A percentile compares a stretch with the other conserved stretches of the same genome.
phyloP scores from a whole-genome alignment of 2,113 vertebrate genomes.

The Osmerus mordax region DNA sequence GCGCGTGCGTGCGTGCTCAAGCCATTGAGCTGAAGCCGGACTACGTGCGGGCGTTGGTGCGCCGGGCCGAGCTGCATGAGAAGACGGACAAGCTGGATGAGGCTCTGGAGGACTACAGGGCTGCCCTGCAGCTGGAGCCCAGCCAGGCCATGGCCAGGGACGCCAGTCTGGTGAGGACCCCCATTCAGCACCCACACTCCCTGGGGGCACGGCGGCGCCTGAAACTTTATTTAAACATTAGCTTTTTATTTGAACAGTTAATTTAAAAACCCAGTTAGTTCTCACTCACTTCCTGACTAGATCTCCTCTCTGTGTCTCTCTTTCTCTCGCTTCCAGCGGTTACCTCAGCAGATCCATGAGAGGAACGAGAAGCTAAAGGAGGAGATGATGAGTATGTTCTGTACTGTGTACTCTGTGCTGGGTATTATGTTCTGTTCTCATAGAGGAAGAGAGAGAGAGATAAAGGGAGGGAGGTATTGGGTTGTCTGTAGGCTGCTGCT shows the following conservation, averaged over 20 bases:
- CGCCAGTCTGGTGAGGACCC: constrained; percentile 81
- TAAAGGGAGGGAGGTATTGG: too few species aligned
- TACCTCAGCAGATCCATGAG: constrained; percentile 91
- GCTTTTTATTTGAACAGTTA: too few species aligned
- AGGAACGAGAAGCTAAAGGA: constrained; percentile 93
- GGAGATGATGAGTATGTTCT: constrained; percentile 90
- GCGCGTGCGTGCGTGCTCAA: constrained; percentile 44
- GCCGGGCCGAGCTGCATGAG: constrained; percentile 91
- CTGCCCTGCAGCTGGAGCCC: constrained; percentile 83
- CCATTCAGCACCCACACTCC: not conserved
- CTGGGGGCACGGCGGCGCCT: too few species aligned
- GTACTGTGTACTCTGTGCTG: not conserved
- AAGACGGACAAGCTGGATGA: constrained; percentile 93
- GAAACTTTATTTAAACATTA: too few species aligned
- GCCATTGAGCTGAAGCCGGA: constrained; percentile 83
- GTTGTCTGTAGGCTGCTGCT: too few species aligned
- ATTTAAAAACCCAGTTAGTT: too few species aligned
- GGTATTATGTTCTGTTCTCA: too few species aligned
- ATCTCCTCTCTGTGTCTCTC: too few species aligned
- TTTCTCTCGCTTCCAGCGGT: constrained; percentile 72
- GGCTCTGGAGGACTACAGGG: constrained; percentile 91
- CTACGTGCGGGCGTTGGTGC: constrained; percentile 84
- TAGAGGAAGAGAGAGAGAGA: too few species aligned
- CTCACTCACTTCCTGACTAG: too few species aligned
- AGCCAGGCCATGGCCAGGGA: constrained; percentile 78